Conservation (phyloP, 1,140 invertebrate genomes). For the Oedothorax gibbosus region DNA sequence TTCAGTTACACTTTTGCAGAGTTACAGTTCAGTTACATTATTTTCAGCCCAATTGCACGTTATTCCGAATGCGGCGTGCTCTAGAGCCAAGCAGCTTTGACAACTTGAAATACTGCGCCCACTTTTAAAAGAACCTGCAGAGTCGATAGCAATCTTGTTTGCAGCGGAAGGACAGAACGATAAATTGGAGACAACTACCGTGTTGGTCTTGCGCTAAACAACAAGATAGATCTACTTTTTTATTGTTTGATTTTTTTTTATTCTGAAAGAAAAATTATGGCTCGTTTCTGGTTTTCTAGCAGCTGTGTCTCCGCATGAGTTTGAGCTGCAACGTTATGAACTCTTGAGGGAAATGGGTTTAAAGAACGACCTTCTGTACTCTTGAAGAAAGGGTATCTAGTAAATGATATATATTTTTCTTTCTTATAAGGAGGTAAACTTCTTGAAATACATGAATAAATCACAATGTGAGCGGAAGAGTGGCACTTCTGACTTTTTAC, state of each 20-base stretch:
- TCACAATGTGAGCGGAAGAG: too few relatives aligned
- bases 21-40: too few relatives aligned
- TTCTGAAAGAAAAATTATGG: background rate
- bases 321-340: constrained; percentile 15
- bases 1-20: too few relatives aligned
- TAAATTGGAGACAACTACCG: constrained; percentile 57
- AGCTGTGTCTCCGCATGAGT: constrained; percentile 15
- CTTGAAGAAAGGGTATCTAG: background rate
- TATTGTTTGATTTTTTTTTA: background rate
- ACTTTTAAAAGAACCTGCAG: constrained; percentile 50
- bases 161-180: constrained; percentile 47
- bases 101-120: constrained; percentile 51
- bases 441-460: too few relatives aligned
- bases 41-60: too few relatives aligned
- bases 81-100: constrained; percentile 22
- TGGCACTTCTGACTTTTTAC: too few relatives aligned
- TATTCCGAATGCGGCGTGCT: constrained; percentile 36
- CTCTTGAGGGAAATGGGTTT: constrained; percentile 5
- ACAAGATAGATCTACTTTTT: constrained; percentile 21
- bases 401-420: background rate
- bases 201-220: constrained; percentile 29
- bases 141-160: constrained; percentile 55
- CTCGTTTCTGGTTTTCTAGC: background rate
- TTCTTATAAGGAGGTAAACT: too few relatives aligned
- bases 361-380: background rate